Evolutionary conservation across 2,888 invertebrate genomes (phyloP), one percentile per base, ranked within the genome.

Genomic region (Entomobrya multifasciata): DNA sequence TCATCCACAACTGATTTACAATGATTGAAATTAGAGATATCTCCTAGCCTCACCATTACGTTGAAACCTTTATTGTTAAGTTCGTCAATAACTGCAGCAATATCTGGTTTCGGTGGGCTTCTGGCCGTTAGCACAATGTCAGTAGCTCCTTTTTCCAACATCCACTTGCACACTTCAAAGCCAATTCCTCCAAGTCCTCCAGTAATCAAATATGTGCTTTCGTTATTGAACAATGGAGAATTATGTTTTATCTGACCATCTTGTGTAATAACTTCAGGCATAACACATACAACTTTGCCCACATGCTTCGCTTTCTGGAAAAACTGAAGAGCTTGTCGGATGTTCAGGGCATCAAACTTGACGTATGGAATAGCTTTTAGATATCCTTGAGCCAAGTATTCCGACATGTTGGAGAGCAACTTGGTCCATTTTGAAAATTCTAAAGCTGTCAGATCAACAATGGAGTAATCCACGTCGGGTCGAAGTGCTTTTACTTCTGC

Each of bases 301-400:
- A 83, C 76, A 20, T 83, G 83, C 25, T 83, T 83, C 1, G 83
- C 83, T 20, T 76, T 83, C 25, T 83, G 83, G 15, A 83, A 62
- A 30, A 55, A 76, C 15, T 60, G 60, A 10, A 78, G 47, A 11
- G 78, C 78, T 62, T 78, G 25, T 6, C 78, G 22, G n/a, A 78
- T 62, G 17, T 62, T 13, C 15, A 78, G n/a, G 1, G 47, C 78
- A 13, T 78, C 78, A 65, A 78, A 78, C 17, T 47, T 78, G n/a
- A 78, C 47, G 20, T 30, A 78, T 6, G 78, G 78, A 0, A 78
- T 44, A 15, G 78, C 17, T 6, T 20, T 44, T 0, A 78, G 13
- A 6, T 27, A 5, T 8, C 27, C 62, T 1, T 15, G 2, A 2
- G 0, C 6, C 6, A 65, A 13, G 10, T 4, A n/a, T 15, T 30